Percentiles rank a stretch among this genome's conserved stretches.
Conservation (phyloP, 2,888 invertebrate species). For the Terebella lapidaria region DNA sequence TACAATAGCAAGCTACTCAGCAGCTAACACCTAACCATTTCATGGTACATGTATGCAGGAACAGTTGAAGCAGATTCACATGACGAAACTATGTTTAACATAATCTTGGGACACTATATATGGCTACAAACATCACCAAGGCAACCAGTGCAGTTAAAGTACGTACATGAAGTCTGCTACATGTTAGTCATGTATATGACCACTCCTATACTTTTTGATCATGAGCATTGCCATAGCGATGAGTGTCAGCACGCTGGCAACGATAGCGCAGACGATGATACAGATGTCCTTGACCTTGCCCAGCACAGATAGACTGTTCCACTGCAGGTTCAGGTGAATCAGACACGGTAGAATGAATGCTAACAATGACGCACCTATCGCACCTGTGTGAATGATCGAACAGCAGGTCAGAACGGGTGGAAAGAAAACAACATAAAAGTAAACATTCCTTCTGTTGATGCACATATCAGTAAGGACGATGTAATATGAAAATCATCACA, state of each 20-base stretch:
- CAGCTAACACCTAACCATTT: no score
- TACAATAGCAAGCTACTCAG: no score
- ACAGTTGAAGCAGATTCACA: no score
- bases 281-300: slow-evolving; percentile 33
- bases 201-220: no score
- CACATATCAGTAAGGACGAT: background rate
- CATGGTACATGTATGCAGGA: no score
- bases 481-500: background rate
- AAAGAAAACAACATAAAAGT: background rate
- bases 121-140: no score
- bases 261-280: slow-evolving; percentile 36
- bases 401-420: background rate
- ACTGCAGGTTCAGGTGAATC: slow-evolving; percentile 38
- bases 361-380: slow-evolving; percentile 43
- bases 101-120: no score
- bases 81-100: no score
- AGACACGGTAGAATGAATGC: slow-evolving; percentile 47
- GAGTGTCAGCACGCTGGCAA: slow-evolving; percentile 28
- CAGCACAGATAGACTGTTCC: slow-evolving; percentile 24
- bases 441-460: background rate
- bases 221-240: slow-evolving; percentile 11
- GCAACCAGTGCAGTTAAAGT: no score
- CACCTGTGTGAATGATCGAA: slow-evolving; percentile 45
- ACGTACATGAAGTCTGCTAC: no score
- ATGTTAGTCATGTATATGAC: no score